Conservation (phyloP, 2,888 invertebrate species). For the Dyspetes luteomarginatus region DNA sequence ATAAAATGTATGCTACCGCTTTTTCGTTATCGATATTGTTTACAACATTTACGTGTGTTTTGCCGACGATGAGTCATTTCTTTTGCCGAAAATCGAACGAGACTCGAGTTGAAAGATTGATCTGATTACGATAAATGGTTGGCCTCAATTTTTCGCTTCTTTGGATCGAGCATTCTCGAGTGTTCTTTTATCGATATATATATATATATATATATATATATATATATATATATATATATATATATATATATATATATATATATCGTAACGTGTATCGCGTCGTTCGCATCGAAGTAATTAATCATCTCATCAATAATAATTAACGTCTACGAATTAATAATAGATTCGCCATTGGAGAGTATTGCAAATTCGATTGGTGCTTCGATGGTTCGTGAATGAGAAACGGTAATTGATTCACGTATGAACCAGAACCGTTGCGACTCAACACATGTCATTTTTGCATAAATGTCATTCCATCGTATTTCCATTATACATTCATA, state of each 20-base stretch:
- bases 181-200: neutral
- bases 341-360: slow-evolving; percentile 25
- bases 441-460: slow-evolving; percentile 34
- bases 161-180: neutral
- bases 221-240: neutral
- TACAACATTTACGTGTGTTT: no score
- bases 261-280: neutral
- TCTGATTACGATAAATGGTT: no score
- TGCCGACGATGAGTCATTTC: no score
- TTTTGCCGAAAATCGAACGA: no score
- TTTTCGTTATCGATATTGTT: no score
- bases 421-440: neutral
- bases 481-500: slow-evolving; percentile 12
- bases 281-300: neutral
- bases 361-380: slow-evolving; percentile 38
- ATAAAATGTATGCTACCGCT: no score
- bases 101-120: no score
- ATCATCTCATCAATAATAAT: slow-evolving; percentile 40
- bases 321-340: slow-evolving; percentile 30
- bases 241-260: neutral
- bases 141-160: no score
- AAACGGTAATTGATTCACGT: slow-evolving; percentile 43
- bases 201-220: neutral
- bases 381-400: slow-evolving; percentile 25
- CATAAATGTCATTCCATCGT: slow-evolving; percentile 20